Percentiles rank a stretch among this genome's conserved stretches.
Conservation (phyloP, 1,140 invertebrate genomes). For the Pseudobourletiella spinata region DNA sequence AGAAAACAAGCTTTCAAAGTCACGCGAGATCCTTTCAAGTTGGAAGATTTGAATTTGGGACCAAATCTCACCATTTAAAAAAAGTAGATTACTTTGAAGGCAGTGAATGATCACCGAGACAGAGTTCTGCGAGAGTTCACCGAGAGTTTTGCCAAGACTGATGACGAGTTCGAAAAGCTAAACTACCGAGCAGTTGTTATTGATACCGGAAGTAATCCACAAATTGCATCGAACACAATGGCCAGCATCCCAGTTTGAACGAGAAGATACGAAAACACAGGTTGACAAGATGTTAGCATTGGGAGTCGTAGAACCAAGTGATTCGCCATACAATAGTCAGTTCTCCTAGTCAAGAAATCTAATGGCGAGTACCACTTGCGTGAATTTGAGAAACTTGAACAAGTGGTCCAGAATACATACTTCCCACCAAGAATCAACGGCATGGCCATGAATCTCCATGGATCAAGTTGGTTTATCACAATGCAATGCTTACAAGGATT, state of each 20-base stretch:
- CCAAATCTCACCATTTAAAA: neutral
- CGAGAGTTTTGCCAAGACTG: neutral
- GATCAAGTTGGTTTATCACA: conserved; percentile 6
- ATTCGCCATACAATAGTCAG: conserved; percentile 6
- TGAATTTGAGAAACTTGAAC: conserved; percentile 14
- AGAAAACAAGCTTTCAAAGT: neutral
- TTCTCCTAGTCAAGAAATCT: conserved; percentile 9
- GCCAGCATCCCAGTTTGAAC: neutral
- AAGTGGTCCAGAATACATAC: conserved; percentile 3
- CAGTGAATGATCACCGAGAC: neutral
- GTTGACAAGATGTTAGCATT: conserved; percentile 7
- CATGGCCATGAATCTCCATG: neutral
- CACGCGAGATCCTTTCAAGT: neutral
- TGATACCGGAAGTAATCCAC: neutral
- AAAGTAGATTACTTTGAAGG: neutral
- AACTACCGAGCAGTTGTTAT: neutral
- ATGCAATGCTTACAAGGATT: conserved; percentile 14
- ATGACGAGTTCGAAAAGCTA: neutral
- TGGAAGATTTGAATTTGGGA: neutral
- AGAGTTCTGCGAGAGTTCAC: neutral
- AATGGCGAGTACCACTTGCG: conserved; percentile 8
- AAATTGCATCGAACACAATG: neutral
- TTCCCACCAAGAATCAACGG: conserved; percentile 10
- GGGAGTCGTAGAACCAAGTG: neutral
- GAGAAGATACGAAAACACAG: neutral